Base-by-base conservation (phyloP, 2,797 vertebrate genomes). In the Alcedo quadribrachys region DNA sequence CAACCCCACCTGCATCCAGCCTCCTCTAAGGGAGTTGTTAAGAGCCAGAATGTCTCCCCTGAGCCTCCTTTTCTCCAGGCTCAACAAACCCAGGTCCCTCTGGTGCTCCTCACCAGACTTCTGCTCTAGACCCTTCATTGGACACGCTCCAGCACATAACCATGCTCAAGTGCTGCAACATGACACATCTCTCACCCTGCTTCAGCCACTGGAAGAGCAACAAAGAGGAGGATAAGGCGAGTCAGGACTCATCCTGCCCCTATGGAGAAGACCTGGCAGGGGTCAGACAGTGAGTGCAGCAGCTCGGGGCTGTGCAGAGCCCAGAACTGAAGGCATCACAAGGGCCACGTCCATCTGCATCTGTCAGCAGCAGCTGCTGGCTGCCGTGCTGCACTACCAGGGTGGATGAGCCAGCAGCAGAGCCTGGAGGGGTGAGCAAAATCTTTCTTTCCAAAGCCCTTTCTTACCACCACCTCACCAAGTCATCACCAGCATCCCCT, bases 331-430 rank as follows among this genome's bases (percentile, higher is more conserved):
- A 58, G 84, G 83, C 48, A 6, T 76, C 42, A 0, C 7, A 17
- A 67, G 81, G 17, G 48, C 78, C 25, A 2, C 16, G 48, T 89
- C 96, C 87, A 9, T 58, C 81, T 33, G 0, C 60, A 79, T 93
- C 89, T 18, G 6, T 76, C 87, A 93, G 66, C 69, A 92, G 83
- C 95, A 91, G 93, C 91, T 83, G 91, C 90, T 76, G 87, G 18
- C 53, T 80, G 89, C 75, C 35, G 5, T 63, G 61, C 89, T 12
- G 1, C 4, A 8, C 45, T 32, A 69, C 54, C 73, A 19, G 27
- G 75, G 43, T 11, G 8, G 65, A 67, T 16, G 62, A 55, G 74
- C 63, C 2, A 0, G 17, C 50, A 1, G 20, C 43, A 21, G 53
- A 32, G 27, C 65, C 58, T 12, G 0, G 43, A 85, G 77, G 54